Conservation (phyloP, 2,797 vertebrate genomes). For the Setipinna tenuifilis region DNA sequence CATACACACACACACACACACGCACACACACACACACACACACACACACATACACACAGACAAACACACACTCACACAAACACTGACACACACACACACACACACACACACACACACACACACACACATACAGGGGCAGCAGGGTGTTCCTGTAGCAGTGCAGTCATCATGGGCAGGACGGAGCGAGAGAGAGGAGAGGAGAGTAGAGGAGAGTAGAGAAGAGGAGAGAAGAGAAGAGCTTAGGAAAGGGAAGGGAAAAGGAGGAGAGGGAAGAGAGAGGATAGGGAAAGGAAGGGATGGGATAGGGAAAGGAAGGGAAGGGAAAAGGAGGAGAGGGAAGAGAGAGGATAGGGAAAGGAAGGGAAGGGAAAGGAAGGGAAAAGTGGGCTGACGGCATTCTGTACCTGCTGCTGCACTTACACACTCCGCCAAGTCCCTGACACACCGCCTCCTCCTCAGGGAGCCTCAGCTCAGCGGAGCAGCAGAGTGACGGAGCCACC, state of each 20-base stretch:
- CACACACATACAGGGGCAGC: not conserved
- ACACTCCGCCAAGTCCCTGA: slow-evolving; percentile 12
- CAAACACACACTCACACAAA: not conserved
- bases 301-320: no score
- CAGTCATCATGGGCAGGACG: not conserved
- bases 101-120: slow-evolving; percentile 19
- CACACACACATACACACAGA: not conserved
- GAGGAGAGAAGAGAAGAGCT: not conserved
- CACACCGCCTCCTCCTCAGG: not conserved
- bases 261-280: no score
- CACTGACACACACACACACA: slow-evolving; percentile 18
- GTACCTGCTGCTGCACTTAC: slow-evolving; percentile 12
- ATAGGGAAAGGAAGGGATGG: no score
- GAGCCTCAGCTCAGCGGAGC: not conserved
- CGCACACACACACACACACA: not conserved
- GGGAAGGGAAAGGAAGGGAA: no score
- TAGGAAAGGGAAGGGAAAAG: no score
- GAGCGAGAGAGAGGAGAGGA: not conserved
- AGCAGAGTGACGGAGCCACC: not conserved
- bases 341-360: no score
- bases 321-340: not conserved
- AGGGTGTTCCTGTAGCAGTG: not conserved
- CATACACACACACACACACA: slow-evolving; percentile 16
- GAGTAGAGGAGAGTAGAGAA: not conserved
- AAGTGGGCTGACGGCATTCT: not conserved